Evolutionary conservation across 2,888 invertebrate genomes (phyloP), one percentile per base, ranked within the genome.

Genomic region (Chaetogeoica ovagalla): DNA sequence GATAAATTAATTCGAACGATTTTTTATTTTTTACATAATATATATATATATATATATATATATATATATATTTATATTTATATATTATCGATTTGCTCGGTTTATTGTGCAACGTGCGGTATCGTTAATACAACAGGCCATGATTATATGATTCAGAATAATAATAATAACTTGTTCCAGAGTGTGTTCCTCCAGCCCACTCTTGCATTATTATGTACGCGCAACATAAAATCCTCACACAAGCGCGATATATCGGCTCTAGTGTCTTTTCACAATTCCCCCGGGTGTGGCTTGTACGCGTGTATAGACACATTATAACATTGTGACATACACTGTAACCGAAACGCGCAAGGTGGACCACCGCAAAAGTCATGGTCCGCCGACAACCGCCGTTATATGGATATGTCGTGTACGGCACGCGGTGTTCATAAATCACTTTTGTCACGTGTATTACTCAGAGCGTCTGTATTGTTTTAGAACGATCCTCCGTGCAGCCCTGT

Each of bases 301-400:
- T 2, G 3, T 23, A 23, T 48, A 48, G 2, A n/a, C n/a, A n/a
- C n/a, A n/a, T n/a, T 48, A 48, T 48, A 48, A 3, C 11, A 15
- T 3, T 2, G 3, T 13, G 11, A 48, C 15, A 48, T 13, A 48
- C 3, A 48, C n/a, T n/a, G 19, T 30, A 39, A 66, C 55, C 17
- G 30, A 74, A 74, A 74, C 23, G 23, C 48, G 59, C 43, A 59
- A 59, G 59, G 75, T 59, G 75, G 43, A 75, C 75, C 66, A 75
- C 75, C 66, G 30, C 30, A 59, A 59, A 68, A 74, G 37, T 65
- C 69, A 69, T 62, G 69, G 69, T 77, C 69, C 37, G 69, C 69
- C 37, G 69, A 60, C 77, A 52, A 79, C 55, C 57, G 63, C 79
- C 79, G 55, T 79, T 79, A 79, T 79, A 79, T 79, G 79, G 79